phyloP scores from a whole-genome alignment of 2,797 vertebrate species.

The Lemur catta region DNA sequence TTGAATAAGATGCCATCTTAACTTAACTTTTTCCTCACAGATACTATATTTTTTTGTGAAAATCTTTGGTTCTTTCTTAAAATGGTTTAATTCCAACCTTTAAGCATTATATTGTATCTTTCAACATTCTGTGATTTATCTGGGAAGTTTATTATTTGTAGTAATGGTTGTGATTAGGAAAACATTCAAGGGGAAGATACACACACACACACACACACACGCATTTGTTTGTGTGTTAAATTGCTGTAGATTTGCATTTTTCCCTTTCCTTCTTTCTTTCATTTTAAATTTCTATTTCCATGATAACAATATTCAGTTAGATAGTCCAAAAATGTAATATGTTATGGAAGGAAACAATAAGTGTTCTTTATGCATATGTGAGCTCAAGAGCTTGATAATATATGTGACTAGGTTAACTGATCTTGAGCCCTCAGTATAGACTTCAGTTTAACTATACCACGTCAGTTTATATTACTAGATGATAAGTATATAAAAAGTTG shows the following conservation, averaged over 20 bases:
- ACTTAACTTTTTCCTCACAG: neutral
- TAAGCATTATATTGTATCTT: neutral
- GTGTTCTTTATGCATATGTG: neutral
- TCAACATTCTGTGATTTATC: neutral
- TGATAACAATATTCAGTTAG: neutral
- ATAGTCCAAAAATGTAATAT: neutral
- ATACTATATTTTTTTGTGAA: neutral
- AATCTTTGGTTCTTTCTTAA: neutral
- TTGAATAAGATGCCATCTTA: neutral
- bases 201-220: neutral
- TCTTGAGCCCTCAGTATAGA: neutral
- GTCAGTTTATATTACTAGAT: neutral
- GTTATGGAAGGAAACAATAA: neutral
- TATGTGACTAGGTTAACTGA: neutral
- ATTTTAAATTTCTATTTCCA: neutral
- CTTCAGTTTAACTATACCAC: neutral
- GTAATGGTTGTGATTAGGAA: neutral
- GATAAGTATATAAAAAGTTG: neutral
- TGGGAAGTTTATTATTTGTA: neutral
- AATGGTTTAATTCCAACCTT: neutral
- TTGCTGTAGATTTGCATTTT: neutral
- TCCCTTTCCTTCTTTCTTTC: neutral
- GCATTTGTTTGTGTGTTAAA: neutral
- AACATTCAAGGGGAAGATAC: neutral
- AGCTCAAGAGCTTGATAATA: neutral